phyloP scores from a whole-genome alignment of 2,113 vertebrate genomes.

The Nettapus auritus region DNA sequence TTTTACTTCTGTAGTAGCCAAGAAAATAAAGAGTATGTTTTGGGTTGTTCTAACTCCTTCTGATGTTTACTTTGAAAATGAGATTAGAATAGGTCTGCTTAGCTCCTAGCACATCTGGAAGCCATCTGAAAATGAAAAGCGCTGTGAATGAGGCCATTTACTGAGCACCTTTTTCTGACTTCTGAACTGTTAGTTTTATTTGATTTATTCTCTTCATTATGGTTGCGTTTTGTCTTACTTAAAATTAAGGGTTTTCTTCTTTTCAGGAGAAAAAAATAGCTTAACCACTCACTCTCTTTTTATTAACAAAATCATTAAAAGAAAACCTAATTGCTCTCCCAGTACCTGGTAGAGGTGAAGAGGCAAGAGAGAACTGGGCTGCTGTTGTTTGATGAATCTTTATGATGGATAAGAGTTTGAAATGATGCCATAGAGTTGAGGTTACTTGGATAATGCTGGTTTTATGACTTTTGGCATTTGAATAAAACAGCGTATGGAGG shows the following conservation, averaged over 20 bases:
- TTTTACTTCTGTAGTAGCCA: not conserved
- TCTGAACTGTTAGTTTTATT: not conserved
- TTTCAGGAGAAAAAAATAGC: not conserved
- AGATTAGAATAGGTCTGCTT: not conserved
- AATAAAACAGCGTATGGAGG: not conserved
- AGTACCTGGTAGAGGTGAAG: not conserved
- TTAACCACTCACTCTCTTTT: not conserved
- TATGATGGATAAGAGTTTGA: not conserved
- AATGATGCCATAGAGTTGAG: not conserved
- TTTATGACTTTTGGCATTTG: not conserved
- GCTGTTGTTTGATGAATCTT: not conserved
- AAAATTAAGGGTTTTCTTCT: not conserved
- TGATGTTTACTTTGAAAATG: not conserved
- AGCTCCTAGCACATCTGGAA: not conserved
- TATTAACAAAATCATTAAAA: not conserved
- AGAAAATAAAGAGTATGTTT: not conserved
- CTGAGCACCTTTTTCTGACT: not conserved
- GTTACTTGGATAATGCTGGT: not conserved
- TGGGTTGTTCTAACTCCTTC: not conserved
- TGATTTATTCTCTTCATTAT: not conserved
- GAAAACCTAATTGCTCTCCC: not conserved
- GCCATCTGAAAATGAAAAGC: not conserved
- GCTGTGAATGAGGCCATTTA: not conserved
- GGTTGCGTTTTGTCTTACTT: not conserved
- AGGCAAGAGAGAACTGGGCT: not conserved